Evolutionary conservation across 2,113 vertebrate genomes (phyloP).

Genomic region (Lepisosteus oculatus): DNA sequence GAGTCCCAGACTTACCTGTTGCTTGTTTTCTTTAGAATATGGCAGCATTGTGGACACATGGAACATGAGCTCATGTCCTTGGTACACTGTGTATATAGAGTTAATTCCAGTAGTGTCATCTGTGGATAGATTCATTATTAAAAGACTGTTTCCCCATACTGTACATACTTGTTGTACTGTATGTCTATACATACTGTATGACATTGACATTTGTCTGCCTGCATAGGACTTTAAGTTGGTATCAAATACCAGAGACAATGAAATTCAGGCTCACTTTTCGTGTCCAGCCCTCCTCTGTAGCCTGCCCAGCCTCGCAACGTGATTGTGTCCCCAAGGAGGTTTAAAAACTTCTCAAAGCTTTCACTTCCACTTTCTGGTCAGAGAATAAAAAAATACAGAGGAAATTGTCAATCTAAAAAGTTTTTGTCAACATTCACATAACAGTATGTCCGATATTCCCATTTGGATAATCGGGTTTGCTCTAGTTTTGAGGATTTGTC

Average conservation of each 20-base stretch:
- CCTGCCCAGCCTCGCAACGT: slow-evolving; percentile 94
- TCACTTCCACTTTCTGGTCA: slow-evolving; percentile 85
- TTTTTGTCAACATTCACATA: no score
- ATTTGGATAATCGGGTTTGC: no score
- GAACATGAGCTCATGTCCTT: slow-evolving; percentile 98
- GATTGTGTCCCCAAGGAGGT: slow-evolving; percentile 84
- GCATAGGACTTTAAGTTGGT: no score
- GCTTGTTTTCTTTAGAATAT: slow-evolving; percentile 96
- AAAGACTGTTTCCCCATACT: no score
- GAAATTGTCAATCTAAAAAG: no score
- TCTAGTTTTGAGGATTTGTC: no score
- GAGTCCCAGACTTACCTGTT: slow-evolving; percentile 73
- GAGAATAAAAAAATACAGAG: no score
- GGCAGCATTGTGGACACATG: slow-evolving; percentile 97
- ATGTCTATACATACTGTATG: no score
- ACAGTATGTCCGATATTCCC: no score
- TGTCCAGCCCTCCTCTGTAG: slow-evolving; percentile 95
- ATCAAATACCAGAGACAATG: background rate
- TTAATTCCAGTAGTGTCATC: slow-evolving; percentile 93
- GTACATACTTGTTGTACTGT: no score
- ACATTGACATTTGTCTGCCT: no score
- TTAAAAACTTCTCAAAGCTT: slow-evolving; percentile 86
- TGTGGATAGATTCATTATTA: slow-evolving; percentile 48
- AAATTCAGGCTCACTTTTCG: slow-evolving; percentile 81
- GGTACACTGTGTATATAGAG: slow-evolving; percentile 94